These are phyloP conservation scores for Tachina fera DNA, from an alignment of 2,888 invertebrate genomes.

Conservation along the genomic window DNA sequence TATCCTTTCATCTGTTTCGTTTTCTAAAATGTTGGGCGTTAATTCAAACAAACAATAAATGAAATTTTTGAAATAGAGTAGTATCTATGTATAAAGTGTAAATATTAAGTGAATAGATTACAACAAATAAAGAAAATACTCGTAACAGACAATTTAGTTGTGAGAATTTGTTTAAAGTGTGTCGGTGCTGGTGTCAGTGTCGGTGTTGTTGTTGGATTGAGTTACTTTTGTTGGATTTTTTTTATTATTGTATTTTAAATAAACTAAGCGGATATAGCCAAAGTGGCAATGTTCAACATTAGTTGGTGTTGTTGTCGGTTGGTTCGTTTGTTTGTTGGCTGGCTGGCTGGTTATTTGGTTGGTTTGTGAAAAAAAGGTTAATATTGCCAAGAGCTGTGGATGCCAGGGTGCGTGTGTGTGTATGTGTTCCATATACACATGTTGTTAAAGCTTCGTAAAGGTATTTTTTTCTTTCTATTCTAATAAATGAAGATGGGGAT, in stretches of 20 bases:
- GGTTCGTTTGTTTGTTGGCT: slow-evolving; percentile 20
- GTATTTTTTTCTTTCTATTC: slow-evolving; percentile 25
- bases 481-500: slow-evolving; percentile 48
- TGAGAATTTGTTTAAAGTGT: slow-evolving; percentile 32
- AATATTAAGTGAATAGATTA: slow-evolving; percentile 67
- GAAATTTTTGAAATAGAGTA: slow-evolving; percentile 58
- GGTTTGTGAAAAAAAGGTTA: slow-evolving; percentile 37
- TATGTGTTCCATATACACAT: slow-evolving; percentile 48
- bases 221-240: neutral
- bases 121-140: slow-evolving; percentile 54
- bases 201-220: neutral
- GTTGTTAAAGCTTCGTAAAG: slow-evolving; percentile 42
- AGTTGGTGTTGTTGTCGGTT: slow-evolving; percentile 38
- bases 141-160: slow-evolving; percentile 58
- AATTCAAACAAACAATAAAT: slow-evolving; percentile 70
- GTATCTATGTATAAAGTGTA: slow-evolving; percentile 68
- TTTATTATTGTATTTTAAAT: slow-evolving; percentile 19
- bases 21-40: slow-evolving; percentile 59
- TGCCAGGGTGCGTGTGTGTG: neutral
- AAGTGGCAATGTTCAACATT: slow-evolving; percentile 67
- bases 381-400: slow-evolving; percentile 45
- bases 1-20: slow-evolving; percentile 32
- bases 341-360: slow-evolving; percentile 47
- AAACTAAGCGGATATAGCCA: slow-evolving; percentile 60
- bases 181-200: neutral